Evolutionary conservation across 1,140 invertebrate species (phyloP).

Genomic region (Camponotus vicinus): DNA sequence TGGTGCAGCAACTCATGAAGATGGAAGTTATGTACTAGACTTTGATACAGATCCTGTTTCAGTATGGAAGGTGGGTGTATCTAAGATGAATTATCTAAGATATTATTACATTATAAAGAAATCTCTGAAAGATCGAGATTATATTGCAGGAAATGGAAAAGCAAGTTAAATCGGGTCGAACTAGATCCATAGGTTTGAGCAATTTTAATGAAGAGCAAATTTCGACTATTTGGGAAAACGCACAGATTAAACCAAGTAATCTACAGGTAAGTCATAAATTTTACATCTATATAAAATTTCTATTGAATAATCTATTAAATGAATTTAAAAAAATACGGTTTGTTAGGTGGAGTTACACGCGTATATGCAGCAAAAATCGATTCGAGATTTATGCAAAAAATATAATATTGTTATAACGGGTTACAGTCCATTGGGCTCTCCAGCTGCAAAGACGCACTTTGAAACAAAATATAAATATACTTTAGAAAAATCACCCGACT

Average conservation of each 20-base stretch:
- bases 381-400: constrained; percentile 91
- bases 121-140: constrained; percentile 25
- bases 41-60: constrained; percentile 89
- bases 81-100: constrained; percentile 26
- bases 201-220: constrained; percentile 93
- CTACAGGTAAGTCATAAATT: constrained; percentile 87
- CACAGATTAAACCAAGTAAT: constrained; percentile 90
- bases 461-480: constrained; percentile 86
- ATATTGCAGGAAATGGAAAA: constrained; percentile 91
- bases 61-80: constrained; percentile 89
- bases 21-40: constrained; percentile 90
- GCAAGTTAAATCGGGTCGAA: constrained; percentile 89
- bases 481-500: constrained; percentile 88
- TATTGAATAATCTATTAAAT: background rate
- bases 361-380: constrained; percentile 92
- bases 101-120: background rate
- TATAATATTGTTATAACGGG: constrained; percentile 92
- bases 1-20: constrained; percentile 84
- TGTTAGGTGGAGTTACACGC: constrained; percentile 92
- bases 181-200: constrained; percentile 92
- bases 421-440: constrained; percentile 94
- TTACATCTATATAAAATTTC: background rate
- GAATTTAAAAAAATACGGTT: constrained; percentile 35
- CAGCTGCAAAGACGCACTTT: constrained; percentile 85
- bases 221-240: constrained; percentile 88